phyloP scores from a whole-genome alignment of 2,113 vertebrate genomes.

The Ovibos moschatus region DNA sequence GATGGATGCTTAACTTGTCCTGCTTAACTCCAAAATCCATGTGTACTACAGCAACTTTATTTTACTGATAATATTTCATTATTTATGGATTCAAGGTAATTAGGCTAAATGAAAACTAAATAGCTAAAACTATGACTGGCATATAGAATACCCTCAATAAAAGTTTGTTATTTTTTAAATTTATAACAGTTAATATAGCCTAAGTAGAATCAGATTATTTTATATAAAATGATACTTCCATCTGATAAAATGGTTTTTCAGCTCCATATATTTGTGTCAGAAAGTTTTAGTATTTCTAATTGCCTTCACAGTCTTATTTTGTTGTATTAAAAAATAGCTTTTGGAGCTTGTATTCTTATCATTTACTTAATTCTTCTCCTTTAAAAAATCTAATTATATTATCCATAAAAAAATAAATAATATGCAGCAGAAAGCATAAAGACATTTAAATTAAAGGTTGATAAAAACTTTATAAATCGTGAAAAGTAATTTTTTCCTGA shows the following conservation, averaged over 20 bases:
- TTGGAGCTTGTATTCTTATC: background rate
- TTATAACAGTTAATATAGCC: background rate
- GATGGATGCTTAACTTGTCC: background rate
- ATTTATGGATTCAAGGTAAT: background rate
- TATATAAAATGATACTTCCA: background rate
- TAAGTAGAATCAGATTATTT: background rate
- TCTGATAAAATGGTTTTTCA: background rate
- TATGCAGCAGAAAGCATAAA: background rate
- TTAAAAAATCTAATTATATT: background rate
- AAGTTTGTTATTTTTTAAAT: background rate
- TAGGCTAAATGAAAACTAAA: slow-evolving; percentile 14
- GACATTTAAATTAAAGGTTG: background rate
- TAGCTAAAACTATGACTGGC: background rate
- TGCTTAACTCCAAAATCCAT: background rate
- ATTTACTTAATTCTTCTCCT: background rate
- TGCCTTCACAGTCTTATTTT: background rate
- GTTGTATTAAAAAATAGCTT: background rate
- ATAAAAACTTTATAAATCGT: background rate
- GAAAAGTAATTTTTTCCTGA: background rate
- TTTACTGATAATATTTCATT: background rate
- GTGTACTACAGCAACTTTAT: background rate
- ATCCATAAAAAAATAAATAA: background rate
- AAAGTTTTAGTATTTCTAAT: background rate
- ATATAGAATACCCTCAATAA: background rate
- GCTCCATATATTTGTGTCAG: background rate